phyloP scores from a whole-genome alignment of 2,797 vertebrate species.

The Anguilla marmorata region DNA sequence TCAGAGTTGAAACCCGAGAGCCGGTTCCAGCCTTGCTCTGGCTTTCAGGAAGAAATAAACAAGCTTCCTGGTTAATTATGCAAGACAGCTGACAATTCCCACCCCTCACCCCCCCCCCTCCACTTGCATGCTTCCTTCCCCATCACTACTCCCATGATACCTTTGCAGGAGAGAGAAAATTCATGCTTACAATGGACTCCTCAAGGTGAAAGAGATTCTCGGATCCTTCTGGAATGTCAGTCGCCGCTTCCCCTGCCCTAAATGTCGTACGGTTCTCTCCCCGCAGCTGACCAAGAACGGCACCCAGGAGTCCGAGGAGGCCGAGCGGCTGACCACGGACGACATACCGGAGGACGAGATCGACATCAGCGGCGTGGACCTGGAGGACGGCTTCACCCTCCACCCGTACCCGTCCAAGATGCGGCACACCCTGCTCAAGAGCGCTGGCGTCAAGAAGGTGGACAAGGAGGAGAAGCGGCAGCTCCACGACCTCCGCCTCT shows the following conservation, averaged over 20 bases:
- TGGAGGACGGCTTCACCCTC: constrained; percentile 85
- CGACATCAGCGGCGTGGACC: constrained; percentile 71
- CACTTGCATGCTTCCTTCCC: not conserved
- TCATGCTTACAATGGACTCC: not conserved
- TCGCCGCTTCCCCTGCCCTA: not conserved
- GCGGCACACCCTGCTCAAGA: constrained; percentile 84
- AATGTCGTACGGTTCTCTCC: not conserved
- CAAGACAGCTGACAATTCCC: not conserved
- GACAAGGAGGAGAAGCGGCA: constrained; percentile 93
- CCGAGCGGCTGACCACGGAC: constrained; percentile 78
- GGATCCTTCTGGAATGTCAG: not conserved
- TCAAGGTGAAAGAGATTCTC: not conserved
- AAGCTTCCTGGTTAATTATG: constrained; percentile 18
- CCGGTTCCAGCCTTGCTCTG: not conserved
- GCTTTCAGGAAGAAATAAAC: constrained; percentile 8
- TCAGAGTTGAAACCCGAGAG: constrained; percentile 10
- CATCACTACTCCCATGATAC: not conserved
- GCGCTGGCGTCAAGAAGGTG: constrained; percentile 88
- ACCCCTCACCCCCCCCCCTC: not conserved
- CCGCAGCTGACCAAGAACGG: constrained; percentile 84
- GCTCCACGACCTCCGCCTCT: constrained; percentile 86
- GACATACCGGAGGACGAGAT: constrained; percentile 85
- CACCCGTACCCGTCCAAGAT: constrained; percentile 87
- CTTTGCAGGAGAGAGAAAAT: not conserved
- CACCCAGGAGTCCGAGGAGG: constrained; percentile 79